A percentile compares a stretch with the other conserved stretches of the same genome.
phyloP scores from a whole-genome alignment of 2,797 vertebrate genomes.

The Corythornis leucogaster region DNA sequence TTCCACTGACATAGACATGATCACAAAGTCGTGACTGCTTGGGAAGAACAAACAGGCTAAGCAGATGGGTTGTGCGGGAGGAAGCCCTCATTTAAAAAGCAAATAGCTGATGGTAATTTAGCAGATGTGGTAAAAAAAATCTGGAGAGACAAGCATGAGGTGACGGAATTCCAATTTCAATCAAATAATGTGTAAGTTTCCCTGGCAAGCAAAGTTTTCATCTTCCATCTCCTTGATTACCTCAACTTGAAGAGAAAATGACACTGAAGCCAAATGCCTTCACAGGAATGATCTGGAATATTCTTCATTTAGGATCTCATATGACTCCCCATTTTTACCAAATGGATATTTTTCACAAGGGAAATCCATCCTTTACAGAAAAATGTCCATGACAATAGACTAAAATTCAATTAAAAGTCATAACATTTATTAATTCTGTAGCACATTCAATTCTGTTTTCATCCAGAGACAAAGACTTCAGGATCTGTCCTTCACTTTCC shows the following conservation, averaged over 20 bases:
- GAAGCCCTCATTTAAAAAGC: constrained; percentile 62
- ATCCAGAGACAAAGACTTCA: background rate
- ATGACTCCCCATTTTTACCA: background rate
- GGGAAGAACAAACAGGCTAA: constrained; percentile 67
- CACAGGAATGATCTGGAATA: background rate
- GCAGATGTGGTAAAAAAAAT: constrained; percentile 62
- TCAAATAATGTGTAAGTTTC: constrained; percentile 6
- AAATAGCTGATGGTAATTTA: constrained; percentile 66
- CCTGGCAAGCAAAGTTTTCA: background rate
- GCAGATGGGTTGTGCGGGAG: constrained; percentile 74
- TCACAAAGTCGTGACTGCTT: constrained; percentile 74
- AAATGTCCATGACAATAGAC: background rate
- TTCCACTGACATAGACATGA: background rate
- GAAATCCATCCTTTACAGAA: background rate
- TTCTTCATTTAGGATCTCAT: background rate
- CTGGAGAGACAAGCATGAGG: background rate
- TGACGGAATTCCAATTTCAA: constrained; percentile 30
- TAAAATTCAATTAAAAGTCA: background rate
- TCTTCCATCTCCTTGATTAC: constrained; percentile 38
- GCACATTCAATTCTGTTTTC: background rate
- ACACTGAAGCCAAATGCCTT: background rate
- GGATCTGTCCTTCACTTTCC: background rate
- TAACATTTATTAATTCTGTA: background rate
- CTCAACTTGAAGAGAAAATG: background rate
- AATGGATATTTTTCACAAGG: background rate